Percentiles rank a stretch among this genome's conserved stretches.
phyloP scores from a whole-genome alignment of 2,888 invertebrate genomes.

The Diogma glabrata region DNA sequence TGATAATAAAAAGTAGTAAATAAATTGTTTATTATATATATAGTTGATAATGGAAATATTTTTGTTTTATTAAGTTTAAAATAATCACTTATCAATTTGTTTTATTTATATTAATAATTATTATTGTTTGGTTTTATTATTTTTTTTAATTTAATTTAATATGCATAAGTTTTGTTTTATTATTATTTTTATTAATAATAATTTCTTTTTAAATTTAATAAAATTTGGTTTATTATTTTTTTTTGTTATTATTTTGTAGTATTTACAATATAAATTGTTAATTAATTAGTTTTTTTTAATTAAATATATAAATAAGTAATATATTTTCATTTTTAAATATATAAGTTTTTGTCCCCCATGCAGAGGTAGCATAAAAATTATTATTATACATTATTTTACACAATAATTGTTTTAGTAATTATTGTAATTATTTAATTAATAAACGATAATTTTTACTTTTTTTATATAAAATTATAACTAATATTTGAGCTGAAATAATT shows the following conservation, averaged over 20 bases:
- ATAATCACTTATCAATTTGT: constrained; percentile 7
- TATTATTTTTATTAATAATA: constrained; percentile 5
- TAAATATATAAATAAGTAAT: constrained; percentile 7
- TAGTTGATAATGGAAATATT: too few relatives aligned
- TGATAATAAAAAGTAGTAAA: constrained; percentile 8
- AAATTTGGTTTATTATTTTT: constrained; percentile 8
- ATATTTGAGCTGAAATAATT: too few relatives aligned
- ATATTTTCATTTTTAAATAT: constrained; percentile 3
- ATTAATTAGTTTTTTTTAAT: neutral
- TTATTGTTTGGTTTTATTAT: neutral
- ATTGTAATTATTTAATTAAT: neutral
- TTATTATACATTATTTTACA: constrained; percentile 10
- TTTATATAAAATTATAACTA: too few relatives aligned
- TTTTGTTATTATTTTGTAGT: constrained; percentile 6
- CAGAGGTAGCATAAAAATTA: constrained; percentile 12
- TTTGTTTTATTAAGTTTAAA: neutral
- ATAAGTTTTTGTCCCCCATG: constrained; percentile 9
- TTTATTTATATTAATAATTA: constrained; percentile 6
- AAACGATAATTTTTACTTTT: too few relatives aligned
- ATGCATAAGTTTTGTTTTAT: too few relatives aligned
- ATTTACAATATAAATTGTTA: constrained; percentile 8
- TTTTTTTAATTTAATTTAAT: constrained; percentile 5
- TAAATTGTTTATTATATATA: too few relatives aligned
- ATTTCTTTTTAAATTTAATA: neutral
- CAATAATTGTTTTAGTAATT: constrained; percentile 2